Base-by-base conservation (phyloP, 2,888 invertebrate species). In the Clepsis dumicolana region DNA sequence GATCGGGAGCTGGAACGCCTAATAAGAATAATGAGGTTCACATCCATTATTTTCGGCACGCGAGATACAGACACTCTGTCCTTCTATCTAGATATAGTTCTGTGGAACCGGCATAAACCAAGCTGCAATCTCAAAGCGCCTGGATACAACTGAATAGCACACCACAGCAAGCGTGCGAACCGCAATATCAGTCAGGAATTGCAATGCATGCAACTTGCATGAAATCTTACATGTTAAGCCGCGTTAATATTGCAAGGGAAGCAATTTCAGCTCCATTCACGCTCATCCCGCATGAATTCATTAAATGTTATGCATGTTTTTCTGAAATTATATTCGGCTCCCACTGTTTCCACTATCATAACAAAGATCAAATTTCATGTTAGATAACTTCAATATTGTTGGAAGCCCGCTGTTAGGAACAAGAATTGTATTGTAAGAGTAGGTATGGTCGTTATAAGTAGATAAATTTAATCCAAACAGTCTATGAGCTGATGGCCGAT, bases 121-220 rank as follows among this genome's bases (percentile, higher is more conserved):
- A 14, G n/a, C 14, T 4, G 4, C 14, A n/a, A 38, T n/a, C 14
- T 4, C 38, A n/a, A 38, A 38, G 5, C 3, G 38, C 38, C n/a
- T 4, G n/a, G 4, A 38, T 14, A 38, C 38, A n/a, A 38, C n/a
- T n/a, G 5, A 38, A 38, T 16, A 7, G 44, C 7, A 14, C 18
- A 8, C 10, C 12, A 12, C 18, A 18, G 38, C n/a, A n/a, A n/a
- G n/a, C n/a, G 4, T 4, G n/a, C 38, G 14, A 48, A 61, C 21
- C 18, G 29, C 32, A 63, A 38, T 63, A 29, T 53, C 54, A 38
- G 27, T 14, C 29, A 29, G n/a, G 21, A 38, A 54, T 1, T 35
- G 21, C 21, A 8, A 16, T 18, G 10, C 52, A 52, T 63, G 63
- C 29, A 54, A n/a, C 38, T 29, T 21, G 48, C 48, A 48, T 48